These are phyloP conservation scores for Falco columbarius DNA, from an alignment of 2,797 vertebrate genomes.

Conservation along the genomic window DNA sequence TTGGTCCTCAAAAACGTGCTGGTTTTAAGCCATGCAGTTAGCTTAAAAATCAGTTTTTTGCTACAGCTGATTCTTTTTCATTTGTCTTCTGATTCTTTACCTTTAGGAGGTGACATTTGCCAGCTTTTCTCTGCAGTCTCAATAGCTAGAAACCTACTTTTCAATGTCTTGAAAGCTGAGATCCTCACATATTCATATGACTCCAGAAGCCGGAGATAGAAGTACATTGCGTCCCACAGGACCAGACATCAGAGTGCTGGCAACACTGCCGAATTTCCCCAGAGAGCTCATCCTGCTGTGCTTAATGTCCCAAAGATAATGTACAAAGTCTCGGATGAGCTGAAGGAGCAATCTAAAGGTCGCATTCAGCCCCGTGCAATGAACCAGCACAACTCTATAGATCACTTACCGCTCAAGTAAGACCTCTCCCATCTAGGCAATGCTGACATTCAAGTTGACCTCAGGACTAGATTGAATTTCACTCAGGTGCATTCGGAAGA, in stretches of 20 bases:
- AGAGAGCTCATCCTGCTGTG: neutral
- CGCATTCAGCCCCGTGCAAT: neutral
- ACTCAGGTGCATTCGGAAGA: neutral
- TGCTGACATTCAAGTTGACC: neutral
- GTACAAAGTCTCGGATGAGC: conserved; percentile 11
- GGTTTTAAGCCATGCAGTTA: neutral
- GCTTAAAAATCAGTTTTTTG: neutral
- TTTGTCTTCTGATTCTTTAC: neutral
- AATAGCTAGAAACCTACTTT: neutral
- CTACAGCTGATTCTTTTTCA: neutral
- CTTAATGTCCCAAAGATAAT: conserved; percentile 37
- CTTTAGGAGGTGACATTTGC: conserved; percentile 20
- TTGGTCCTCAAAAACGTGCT: neutral
- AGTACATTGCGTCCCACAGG: neutral
- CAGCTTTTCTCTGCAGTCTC: neutral
- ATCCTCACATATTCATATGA: neutral
- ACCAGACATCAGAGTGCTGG: neutral
- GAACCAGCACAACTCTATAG: neutral
- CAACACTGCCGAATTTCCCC: neutral
- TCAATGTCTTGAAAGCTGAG: conserved; percentile 33
- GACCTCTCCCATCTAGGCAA: neutral
- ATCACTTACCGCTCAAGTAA: neutral
- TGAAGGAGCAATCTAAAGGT: conserved; percentile 27
- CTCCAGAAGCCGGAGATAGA: neutral
- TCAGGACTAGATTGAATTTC: neutral